Conservation (phyloP, 1,140 invertebrate species). For the Pseudoatta argentina region DNA sequence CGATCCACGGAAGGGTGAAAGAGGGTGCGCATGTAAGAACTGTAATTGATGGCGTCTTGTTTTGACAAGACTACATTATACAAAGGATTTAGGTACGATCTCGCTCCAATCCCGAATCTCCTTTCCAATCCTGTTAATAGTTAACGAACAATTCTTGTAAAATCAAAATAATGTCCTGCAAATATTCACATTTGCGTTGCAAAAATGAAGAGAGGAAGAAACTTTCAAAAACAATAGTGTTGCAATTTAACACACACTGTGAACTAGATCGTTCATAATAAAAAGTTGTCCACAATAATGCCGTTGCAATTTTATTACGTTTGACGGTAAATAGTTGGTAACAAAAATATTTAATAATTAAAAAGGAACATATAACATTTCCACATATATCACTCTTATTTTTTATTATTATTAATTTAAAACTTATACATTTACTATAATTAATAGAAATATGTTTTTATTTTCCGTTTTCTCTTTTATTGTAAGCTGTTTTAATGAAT, state of each 20-base stretch:
- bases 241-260: neutral
- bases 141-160: slow-evolving; percentile 5
- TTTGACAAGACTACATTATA: slow-evolving; percentile 65
- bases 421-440: neutral
- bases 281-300: neutral
- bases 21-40: slow-evolving; percentile 56
- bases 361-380: neutral
- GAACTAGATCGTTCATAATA: neutral
- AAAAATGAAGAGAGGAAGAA: neutral
- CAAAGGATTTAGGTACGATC: slow-evolving; percentile 36
- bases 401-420: neutral
- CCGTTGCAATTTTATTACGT: neutral
- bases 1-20: slow-evolving; percentile 38
- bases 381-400: neutral
- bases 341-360: slow-evolving; percentile 5
- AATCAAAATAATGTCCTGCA: neutral
- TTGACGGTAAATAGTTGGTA: neutral
- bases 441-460: slow-evolving; percentile 21
- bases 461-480: neutral
- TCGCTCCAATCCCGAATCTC: neutral
- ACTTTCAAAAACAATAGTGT: neutral
- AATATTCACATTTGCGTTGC: neutral
- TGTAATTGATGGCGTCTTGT: slow-evolving; percentile 68
- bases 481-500: neutral
- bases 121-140: neutral